Base-by-base conservation (phyloP, 2,113 vertebrate genomes). In the Dascyllus trimaculatus region DNA sequence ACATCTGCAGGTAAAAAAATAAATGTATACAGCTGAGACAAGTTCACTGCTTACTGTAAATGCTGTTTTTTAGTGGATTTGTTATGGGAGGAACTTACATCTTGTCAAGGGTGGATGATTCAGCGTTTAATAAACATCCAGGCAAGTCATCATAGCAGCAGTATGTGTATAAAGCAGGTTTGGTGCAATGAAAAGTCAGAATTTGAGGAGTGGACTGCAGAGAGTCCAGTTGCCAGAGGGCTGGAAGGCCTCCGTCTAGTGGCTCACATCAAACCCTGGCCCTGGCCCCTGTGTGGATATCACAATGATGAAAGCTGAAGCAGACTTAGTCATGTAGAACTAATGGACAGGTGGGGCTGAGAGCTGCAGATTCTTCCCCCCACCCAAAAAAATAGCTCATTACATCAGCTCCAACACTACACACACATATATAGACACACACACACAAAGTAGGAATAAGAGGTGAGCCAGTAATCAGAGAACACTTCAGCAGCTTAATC, bases 401-500 rank as follows among this genome's bases (percentile, higher is more conserved):
- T 49, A 48, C 54, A 53, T 74, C 62, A 49, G 57, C 15, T 25
- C 57, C 61, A 25, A 64, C 54, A 61, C 8, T 21, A 82, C 51
- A 70, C 24, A 63, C 11, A 59, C 9, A 54, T 45, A 57, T 13
- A 61, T 3, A 71, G 24, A 72, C 52, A 61, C 13, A 56, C 53
- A 43, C 59, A 49, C n/a, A 48, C 1, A 83, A 61, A 57, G 58
- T 4, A 29, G 49, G 73, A 74, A 76, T 35, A 71, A 71, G 84
- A 83, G 61, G 53, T 75, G 85, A 81, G 85, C 78, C 79, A 57
- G 89, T 93, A 91, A 94, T 93, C 91, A 93, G 89, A 86, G 76
- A 79, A 71, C 84, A 85, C 86, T 91, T 91, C 71, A 91, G 85
- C 75, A 75, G 76, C 75, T 88, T 93, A 91, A 93, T 93, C 92